These are phyloP conservation scores for Raja brachyura DNA, from an alignment of 2,113 vertebrate species.

Conservation along the genomic window DNA sequence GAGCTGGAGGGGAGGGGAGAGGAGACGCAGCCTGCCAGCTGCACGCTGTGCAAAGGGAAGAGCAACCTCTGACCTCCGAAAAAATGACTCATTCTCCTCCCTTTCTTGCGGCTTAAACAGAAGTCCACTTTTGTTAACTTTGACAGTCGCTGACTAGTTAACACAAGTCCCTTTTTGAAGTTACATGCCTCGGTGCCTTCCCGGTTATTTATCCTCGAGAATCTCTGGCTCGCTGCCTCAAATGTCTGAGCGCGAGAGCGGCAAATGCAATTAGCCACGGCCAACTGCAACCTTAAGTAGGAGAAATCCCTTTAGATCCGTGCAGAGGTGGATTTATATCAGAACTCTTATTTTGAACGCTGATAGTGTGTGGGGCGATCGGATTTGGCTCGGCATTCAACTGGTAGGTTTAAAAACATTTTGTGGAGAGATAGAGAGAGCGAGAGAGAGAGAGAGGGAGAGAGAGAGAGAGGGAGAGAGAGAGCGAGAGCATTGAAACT, in stretches of 20 bases:
- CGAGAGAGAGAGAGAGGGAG: too few species aligned
- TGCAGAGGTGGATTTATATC: slow-evolving; percentile 38
- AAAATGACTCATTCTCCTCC: slow-evolving; percentile 27
- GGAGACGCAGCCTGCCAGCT: neutral
- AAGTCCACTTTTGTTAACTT: slow-evolving; percentile 39
- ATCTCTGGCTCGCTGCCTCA: slow-evolving; percentile 20
- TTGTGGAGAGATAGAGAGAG: neutral
- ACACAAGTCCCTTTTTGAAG: slow-evolving; percentile 40
- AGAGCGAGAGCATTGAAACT: neutral
- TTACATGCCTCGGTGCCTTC: slow-evolving; percentile 39
- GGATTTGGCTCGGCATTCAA: neutral
- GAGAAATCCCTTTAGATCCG: slow-evolving; percentile 36
- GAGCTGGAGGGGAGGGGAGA: neutral
- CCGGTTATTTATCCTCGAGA: slow-evolving; percentile 32
- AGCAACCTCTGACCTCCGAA: slow-evolving; percentile 44
- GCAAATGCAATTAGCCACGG: slow-evolving; percentile 42
- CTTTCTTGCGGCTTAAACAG: slow-evolving; percentile 40
- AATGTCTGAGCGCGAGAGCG: slow-evolving; percentile 6
- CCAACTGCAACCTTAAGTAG: slow-evolving; percentile 36
- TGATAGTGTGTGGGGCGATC: slow-evolving; percentile 25
- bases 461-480: too few species aligned
- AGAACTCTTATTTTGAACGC: slow-evolving; percentile 39
- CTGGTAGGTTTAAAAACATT: neutral
- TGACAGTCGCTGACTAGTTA: slow-evolving; percentile 38
- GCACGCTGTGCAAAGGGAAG: slow-evolving; percentile 48